Conservation (phyloP, 2,797 vertebrate species). For the Amniataba percoides region DNA sequence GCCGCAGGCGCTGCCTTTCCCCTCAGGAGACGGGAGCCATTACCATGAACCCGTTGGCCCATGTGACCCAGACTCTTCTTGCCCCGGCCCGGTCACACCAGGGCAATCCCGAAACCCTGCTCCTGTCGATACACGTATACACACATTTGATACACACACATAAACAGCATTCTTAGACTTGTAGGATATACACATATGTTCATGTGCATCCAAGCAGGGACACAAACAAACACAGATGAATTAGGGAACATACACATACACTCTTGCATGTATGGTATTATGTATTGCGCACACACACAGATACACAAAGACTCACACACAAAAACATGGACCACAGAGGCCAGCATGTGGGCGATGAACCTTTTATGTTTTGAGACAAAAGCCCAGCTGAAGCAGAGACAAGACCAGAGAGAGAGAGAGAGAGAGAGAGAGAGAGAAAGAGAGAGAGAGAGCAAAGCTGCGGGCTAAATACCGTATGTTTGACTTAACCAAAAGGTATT, state of each 20-base stretch:
- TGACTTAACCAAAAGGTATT: conserved; percentile 82
- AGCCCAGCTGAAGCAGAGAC: conserved; percentile 75
- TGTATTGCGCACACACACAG: conserved; percentile 36
- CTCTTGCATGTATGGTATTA: conserved; percentile 13
- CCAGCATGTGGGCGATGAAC: conserved; percentile 79
- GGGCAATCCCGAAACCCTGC: conserved; percentile 62
- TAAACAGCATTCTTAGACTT: conserved; percentile 40
- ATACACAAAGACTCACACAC: conserved; percentile 58
- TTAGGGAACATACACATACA: conserved; percentile 34
- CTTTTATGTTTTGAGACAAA: conserved; percentile 82
- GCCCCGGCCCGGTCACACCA: conserved; percentile 61
- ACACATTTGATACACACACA: conserved; percentile 42
- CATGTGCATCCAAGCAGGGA: conserved; percentile 43
- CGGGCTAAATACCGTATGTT: conserved; percentile 76
- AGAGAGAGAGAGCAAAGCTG: conserved; percentile 58
- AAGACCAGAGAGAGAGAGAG: conserved; percentile 47
- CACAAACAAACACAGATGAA: conserved; percentile 45
- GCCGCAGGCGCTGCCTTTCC: conserved; percentile 88
- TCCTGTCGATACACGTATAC: conserved; percentile 47
- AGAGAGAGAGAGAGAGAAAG: conserved; percentile 19
- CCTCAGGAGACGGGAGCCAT: conserved; percentile 88
- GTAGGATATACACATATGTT: conserved; percentile 54
- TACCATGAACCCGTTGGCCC: conserved; percentile 88
- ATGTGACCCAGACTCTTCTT: conserved; percentile 85
- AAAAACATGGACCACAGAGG: conserved; percentile 75